Conservation (phyloP, 1,140 invertebrate genomes). For the Drosophila virilis region DNA sequence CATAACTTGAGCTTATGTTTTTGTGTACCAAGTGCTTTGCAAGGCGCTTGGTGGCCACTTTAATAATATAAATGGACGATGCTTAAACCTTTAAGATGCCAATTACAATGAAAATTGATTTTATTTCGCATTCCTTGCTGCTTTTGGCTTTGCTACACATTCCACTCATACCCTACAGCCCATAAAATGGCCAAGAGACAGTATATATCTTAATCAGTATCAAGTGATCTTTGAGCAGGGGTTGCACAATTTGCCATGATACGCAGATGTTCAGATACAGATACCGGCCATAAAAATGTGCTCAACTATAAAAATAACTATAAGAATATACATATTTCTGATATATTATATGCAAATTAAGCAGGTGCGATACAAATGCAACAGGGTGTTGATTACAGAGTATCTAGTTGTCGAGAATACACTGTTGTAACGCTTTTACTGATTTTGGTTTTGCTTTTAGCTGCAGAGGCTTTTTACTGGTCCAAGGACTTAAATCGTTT, state of each 20-base stretch:
- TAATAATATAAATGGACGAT: constrained; percentile 60
- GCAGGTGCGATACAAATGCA: too few relatives aligned
- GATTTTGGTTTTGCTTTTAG: constrained; percentile 18
- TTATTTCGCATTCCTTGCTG: constrained; percentile 61
- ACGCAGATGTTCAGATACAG: too few relatives aligned
- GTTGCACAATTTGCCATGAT: too few relatives aligned
- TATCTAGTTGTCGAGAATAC: background rate
- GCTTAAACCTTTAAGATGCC: constrained; percentile 76
- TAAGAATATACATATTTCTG: too few relatives aligned
- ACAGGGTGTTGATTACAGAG: background rate
- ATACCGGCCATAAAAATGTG: too few relatives aligned
- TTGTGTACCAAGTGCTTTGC: background rate
- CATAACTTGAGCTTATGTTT: background rate
- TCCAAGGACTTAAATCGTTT: constrained; percentile 10
- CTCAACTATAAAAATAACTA: background rate
- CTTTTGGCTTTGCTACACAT: constrained; percentile 16
- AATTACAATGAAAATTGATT: constrained; percentile 82
- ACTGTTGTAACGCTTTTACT: background rate
- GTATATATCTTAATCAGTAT: background rate
- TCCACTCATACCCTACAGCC: constrained; percentile 13
- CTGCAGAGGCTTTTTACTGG: constrained; percentile 5
- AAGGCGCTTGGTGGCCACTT: constrained; percentile 22
- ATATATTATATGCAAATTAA: too few relatives aligned
- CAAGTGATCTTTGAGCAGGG: too few relatives aligned
- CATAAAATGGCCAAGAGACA: background rate